Percentiles rank a stretch among this genome's conserved stretches.
Evolutionary conservation across 2,797 vertebrate genomes (phyloP).

Genomic region (Vultur gryphus): DNA sequence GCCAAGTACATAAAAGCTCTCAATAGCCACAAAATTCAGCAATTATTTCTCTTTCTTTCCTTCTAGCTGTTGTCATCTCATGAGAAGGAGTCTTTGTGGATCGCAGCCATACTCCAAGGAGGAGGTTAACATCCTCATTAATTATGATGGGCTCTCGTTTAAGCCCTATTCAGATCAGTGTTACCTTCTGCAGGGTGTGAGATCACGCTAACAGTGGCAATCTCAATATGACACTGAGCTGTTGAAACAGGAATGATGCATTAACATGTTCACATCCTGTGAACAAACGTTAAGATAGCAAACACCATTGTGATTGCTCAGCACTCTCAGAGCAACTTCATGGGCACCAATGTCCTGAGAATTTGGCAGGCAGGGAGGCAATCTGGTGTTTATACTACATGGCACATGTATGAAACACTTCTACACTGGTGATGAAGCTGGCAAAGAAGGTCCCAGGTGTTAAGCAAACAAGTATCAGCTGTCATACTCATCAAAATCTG

Average conservation of each 20-base stretch:
- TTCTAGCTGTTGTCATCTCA: not conserved
- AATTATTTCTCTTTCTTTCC: not conserved
- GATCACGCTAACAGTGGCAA: not conserved
- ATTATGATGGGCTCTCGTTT: not conserved
- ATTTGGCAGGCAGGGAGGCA: conserved; percentile 17
- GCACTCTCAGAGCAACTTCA: not conserved
- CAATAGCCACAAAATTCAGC: not conserved
- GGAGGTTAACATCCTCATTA: not conserved
- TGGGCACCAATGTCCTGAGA: not conserved
- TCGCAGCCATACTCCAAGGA: not conserved
- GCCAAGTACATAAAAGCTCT: not conserved
- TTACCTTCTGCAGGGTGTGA: not conserved
- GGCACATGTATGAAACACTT: conserved; percentile 9
- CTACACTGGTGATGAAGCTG: not conserved
- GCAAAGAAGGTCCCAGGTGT: not conserved
- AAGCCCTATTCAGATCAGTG: not conserved
- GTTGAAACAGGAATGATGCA: no score
- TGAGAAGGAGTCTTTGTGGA: not conserved
- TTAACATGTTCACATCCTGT: not conserved
- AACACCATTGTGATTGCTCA: not conserved
- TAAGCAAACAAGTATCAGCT: conserved; percentile 1
- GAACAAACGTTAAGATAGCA: not conserved
- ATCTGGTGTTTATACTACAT: not conserved
- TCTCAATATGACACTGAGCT: not conserved
- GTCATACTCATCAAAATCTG: not conserved